Conservation (phyloP, 2,113 vertebrate species). For the Entelurus aequoreus region DNA sequence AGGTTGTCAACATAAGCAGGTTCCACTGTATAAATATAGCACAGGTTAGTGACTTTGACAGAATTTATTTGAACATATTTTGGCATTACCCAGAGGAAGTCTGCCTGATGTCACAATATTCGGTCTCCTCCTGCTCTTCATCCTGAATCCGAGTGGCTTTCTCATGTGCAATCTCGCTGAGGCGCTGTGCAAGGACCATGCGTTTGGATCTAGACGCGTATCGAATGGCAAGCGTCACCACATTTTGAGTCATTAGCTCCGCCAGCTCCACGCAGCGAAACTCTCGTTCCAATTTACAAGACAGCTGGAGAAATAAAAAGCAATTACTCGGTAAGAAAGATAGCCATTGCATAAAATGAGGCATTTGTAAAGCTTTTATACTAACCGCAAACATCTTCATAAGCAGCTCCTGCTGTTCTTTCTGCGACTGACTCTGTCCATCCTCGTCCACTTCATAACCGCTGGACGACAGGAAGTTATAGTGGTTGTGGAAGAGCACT, state of each 20-base stretch:
- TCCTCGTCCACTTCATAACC: slow-evolving; percentile 84
- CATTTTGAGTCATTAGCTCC: slow-evolving; percentile 85
- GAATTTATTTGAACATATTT: background rate
- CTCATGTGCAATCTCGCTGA: slow-evolving; percentile 83
- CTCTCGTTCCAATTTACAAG: slow-evolving; percentile 91
- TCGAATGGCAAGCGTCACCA: slow-evolving; percentile 84
- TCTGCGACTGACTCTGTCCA: slow-evolving; percentile 72
- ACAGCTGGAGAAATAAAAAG: slow-evolving; percentile 72
- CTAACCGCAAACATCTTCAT: slow-evolving; percentile 98
- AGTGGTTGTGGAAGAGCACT: slow-evolving; percentile 80
- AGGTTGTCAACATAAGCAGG: too few species aligned
- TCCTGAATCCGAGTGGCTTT: slow-evolving; percentile 74
- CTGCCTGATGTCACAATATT: slow-evolving; percentile 58
- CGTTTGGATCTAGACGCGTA: slow-evolving; percentile 87
- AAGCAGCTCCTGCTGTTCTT: slow-evolving; percentile 89
- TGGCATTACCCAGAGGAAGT: slow-evolving; percentile 65
- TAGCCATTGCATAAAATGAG: background rate
- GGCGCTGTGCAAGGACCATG: slow-evolving; percentile 83
- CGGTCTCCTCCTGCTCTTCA: slow-evolving; percentile 53
- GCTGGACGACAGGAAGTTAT: slow-evolving; percentile 81
- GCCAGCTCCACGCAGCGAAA: slow-evolving; percentile 92
- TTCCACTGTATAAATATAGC: too few species aligned
- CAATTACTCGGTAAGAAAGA: background rate
- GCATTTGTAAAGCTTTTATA: slow-evolving; percentile 7
- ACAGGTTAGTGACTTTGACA: too few species aligned